Conservation (phyloP, 2,888 invertebrate genomes). For the Boloria euphrosyne region DNA sequence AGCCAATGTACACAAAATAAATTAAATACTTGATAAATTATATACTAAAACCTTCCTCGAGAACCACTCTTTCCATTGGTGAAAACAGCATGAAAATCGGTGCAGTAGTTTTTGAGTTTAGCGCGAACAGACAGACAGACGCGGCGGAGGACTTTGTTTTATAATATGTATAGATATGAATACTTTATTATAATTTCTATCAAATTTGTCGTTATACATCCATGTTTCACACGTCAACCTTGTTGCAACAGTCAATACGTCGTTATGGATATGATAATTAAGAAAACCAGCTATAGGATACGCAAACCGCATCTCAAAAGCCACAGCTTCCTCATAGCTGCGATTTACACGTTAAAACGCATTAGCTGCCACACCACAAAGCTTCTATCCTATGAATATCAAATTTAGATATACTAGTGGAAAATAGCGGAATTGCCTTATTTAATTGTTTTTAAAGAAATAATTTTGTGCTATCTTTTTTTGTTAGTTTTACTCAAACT, state of each 20-base stretch:
- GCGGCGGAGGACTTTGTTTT: no score
- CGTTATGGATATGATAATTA: conserved; percentile 15
- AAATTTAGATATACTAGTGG: not conserved
- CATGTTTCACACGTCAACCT: conserved; percentile 1
- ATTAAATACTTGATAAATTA: no score
- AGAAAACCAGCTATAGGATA: conserved; percentile 30
- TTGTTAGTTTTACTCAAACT: not conserved
- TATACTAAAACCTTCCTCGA: no score
- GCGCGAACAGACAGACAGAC: no score
- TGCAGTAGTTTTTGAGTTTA: no score
- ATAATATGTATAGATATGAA: no score
- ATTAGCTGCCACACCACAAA: conserved; percentile 49
- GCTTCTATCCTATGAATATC: conserved; percentile 30
- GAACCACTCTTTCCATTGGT: no score
- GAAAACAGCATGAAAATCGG: no score
- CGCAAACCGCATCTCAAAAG: conserved; percentile 41
- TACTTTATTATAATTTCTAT: no score
- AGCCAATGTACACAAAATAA: no score
- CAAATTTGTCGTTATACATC: no score
- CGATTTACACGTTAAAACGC: conserved; percentile 46
- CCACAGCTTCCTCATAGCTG: conserved; percentile 53
- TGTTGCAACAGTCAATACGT: conserved; percentile 6
- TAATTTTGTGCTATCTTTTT: no score
- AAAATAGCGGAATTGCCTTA: not conserved
- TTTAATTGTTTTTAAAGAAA: not conserved